A percentile compares a stretch with the other conserved stretches of the same genome.
Evolutionary conservation across 1,140 invertebrate species (phyloP).

Genomic region (Stegodyphus dumicola): DNA sequence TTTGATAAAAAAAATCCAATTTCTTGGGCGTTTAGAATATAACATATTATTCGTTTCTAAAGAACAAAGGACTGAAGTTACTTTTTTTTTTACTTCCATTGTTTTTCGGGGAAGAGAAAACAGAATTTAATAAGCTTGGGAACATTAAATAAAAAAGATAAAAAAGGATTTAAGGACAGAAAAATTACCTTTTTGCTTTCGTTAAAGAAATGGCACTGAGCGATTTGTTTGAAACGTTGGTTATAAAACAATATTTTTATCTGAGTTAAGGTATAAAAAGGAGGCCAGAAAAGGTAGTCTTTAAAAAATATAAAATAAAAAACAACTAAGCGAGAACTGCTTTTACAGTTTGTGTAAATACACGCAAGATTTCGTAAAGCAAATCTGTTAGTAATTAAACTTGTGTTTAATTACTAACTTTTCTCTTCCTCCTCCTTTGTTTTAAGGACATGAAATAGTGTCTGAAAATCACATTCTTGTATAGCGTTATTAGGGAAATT

Average conservation of each 20-base stretch:
- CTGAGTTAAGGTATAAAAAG: constrained; percentile 5
- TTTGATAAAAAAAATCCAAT: constrained; percentile 4
- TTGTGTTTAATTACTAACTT: constrained; percentile 27
- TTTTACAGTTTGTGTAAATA: constrained; percentile 35
- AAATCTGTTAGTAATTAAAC: not conserved
- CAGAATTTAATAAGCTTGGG: too few species aligned
- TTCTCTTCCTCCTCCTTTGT: not conserved
- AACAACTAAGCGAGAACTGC: constrained; percentile 1
- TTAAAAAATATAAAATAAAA: too few species aligned
- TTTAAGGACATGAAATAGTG: too few species aligned
- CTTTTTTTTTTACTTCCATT: not conserved
- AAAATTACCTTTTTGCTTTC: constrained; percentile 24
- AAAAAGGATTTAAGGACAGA: constrained; percentile 37
- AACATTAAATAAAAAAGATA: not conserved
- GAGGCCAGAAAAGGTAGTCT: not conserved
- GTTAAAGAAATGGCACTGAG: constrained; percentile 19
- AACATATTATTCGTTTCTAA: constrained; percentile 20
- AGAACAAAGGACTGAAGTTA: constrained; percentile 31
- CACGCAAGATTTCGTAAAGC: constrained; percentile 4
- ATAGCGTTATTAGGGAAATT: too few species aligned
- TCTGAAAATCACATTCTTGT: too few species aligned
- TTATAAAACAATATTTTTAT: constrained; percentile 30
- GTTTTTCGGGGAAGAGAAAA: not conserved
- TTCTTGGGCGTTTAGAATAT: not conserved
- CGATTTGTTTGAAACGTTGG: constrained; percentile 33